Percentiles rank a stretch among this genome's conserved stretches.
Conservation (phyloP, 2,888 invertebrate genomes). For the Parnassius apollo region DNA sequence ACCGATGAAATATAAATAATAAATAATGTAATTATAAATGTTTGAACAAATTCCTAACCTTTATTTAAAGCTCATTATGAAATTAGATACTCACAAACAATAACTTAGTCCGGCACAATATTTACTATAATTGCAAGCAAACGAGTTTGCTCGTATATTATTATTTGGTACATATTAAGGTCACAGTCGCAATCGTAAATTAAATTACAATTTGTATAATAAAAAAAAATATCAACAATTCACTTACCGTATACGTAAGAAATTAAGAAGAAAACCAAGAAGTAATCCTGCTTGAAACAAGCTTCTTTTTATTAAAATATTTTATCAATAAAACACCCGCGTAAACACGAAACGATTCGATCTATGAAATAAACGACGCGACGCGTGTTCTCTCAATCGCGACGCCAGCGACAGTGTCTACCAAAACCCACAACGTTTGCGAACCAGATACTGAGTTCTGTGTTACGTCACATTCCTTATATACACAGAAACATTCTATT, state of each 20-base stretch:
- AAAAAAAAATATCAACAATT: background rate
- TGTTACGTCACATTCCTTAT: slow-evolving; percentile 24
- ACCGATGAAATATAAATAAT: no score
- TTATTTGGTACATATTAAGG: slow-evolving; percentile 10
- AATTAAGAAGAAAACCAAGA: background rate
- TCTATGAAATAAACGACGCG: background rate
- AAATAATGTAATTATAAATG: no score
- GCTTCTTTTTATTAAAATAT: background rate
- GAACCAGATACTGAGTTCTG: slow-evolving; percentile 13
- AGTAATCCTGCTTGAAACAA: slow-evolving; percentile 6
- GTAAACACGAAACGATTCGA: slow-evolving; percentile 9
- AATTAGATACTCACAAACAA: background rate
- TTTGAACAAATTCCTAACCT: no score
- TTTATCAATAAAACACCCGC: slow-evolving; percentile 17
- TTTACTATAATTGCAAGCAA: slow-evolving; percentile 13
- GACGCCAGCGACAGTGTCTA: slow-evolving; percentile 12
- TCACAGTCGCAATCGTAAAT: slow-evolving; percentile 8
- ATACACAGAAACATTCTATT: slow-evolving; percentile 16
- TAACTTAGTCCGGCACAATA: background rate
- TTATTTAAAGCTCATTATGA: no score
- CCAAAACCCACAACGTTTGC: background rate
- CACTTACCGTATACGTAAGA: slow-evolving; percentile 7
- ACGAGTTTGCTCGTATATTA: slow-evolving; percentile 12
- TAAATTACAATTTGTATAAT: background rate
- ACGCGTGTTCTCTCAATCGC: slow-evolving; percentile 7